A percentile compares a stretch with the other conserved stretches of the same genome.
Conservation (phyloP, 2,888 invertebrate genomes). For the Drosophila colorata region DNA sequence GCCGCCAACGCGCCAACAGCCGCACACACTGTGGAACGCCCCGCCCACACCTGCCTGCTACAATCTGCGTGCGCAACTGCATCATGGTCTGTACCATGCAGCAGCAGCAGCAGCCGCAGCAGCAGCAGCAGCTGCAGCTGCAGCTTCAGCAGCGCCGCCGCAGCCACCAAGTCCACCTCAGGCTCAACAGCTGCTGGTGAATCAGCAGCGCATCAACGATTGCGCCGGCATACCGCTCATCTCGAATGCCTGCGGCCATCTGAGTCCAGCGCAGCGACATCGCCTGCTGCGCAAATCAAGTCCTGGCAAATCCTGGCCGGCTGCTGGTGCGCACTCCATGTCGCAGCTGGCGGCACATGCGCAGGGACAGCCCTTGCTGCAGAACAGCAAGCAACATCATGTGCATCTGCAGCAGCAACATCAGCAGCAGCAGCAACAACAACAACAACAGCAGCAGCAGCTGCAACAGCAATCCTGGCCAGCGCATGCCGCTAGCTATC, state of each 20-base stretch:
- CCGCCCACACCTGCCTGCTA: constrained; percentile 38
- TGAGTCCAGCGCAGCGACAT: constrained; percentile 84
- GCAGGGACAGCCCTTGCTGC: constrained; percentile 93
- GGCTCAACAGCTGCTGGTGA: constrained; percentile 57
- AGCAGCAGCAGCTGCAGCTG: constrained; percentile 10
- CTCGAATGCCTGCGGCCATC: constrained; percentile 89
- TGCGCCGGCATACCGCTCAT: constrained; percentile 94
- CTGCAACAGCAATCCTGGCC: constrained; percentile 41
- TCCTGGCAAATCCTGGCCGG: constrained; percentile 44
- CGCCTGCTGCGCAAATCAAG: constrained; percentile 75
- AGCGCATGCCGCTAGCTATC: constrained; percentile 46
- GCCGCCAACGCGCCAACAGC: constrained; percentile 18
- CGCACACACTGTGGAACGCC: constrained; percentile 30
- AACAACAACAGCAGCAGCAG: constrained; percentile 38
- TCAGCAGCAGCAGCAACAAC: constrained; percentile 84
- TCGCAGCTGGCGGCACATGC: constrained; percentile 93
- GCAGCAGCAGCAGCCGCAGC: constrained; percentile 19
- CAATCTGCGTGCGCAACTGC: constrained; percentile 57
- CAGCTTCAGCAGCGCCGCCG: constrained; percentile 22
- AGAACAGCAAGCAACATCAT: constrained; percentile 59
- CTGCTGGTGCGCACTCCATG: constrained; percentile 82
- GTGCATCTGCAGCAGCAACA: constrained; percentile 85
- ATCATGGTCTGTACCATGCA: constrained; percentile 52
- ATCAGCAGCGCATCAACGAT: constrained; percentile 86
- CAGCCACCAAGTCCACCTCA: constrained; percentile 8